Base-by-base conservation (phyloP, 2,113 vertebrate genomes). In the Etia nguti region DNA sequence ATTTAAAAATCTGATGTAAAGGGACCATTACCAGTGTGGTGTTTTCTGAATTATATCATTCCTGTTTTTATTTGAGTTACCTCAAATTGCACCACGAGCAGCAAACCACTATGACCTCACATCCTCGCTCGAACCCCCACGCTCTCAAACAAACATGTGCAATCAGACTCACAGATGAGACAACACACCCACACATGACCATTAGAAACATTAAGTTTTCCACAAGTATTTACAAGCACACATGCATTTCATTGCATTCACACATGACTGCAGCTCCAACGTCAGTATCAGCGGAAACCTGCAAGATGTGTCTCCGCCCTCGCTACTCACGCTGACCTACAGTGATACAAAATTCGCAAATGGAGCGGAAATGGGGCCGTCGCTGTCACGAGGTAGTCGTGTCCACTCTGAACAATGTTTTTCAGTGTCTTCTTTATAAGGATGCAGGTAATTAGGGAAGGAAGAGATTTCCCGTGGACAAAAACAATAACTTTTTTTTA, bases 81-180 rank as follows among this genome's bases (percentile, higher is more conserved):
- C 90, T 92, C 91, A 93, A 94, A 95, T 91, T 93, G 89, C 88
- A 91, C 86, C 90, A 26, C 88, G 92, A 88, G 75, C 86, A 90
- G 59, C 86, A 93, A 93, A 94, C 92, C 92, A 80, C 91, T 16
- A 93, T 93, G 92, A 94, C 92, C 93, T 95, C 93, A 93, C 88
- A 95, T 93, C 92, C 93, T 88, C 34, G 86, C 73, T 84, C 70
- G 82, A 82, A 88, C 80, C 82, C 86, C 91, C 82, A 79, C 77
- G 38, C 85, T 62, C 77, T 59, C 20, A 52, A 77, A 48, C 68
- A 54, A 65, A 56, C 81, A 83, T 73, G 62, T 62, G 18, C 57
- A 56, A 73, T 26, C 68, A 46, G 68, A 73, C 68, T 73, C 68
- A 6, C 68, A 73, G 38, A 73, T 73, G 68, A 73, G 41, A 73